Evolutionary conservation across 1,140 invertebrate species (phyloP).

Genomic region (Lepidurus packardi): DNA sequence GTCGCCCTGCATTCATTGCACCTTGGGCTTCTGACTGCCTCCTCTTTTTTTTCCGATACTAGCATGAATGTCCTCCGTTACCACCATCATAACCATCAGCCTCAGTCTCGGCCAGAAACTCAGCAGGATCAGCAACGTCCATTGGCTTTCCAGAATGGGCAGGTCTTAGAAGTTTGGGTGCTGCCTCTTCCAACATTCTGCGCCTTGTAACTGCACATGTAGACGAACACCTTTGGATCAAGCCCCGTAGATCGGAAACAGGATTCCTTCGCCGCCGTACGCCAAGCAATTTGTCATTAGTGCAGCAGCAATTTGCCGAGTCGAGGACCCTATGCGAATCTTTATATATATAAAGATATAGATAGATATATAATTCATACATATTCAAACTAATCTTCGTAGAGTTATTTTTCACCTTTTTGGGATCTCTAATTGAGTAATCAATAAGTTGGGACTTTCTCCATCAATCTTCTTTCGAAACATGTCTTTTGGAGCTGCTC

Average conservation of each 20-base stretch:
- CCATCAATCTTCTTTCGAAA: too few species aligned
- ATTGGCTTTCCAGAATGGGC: slow-evolving; percentile 13
- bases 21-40: slow-evolving; percentile 10
- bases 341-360: too few species aligned
- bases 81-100: not conserved
- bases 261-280: not conserved
- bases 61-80: not conserved
- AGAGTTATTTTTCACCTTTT: too few species aligned
- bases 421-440: too few species aligned
- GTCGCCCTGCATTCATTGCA: not conserved
- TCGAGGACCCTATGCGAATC: too few species aligned
- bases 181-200: slow-evolving; percentile 5
- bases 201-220: not conserved
- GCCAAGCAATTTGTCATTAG: not conserved
- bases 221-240: not conserved
- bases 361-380: too few species aligned
- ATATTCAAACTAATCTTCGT: too few species aligned
- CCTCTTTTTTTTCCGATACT: not conserved
- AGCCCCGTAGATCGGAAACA: not conserved
- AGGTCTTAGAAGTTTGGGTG: slow-evolving; percentile 4
- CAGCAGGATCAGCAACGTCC: slow-evolving; percentile 4
- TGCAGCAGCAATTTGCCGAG: not conserved
- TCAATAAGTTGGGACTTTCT: too few species aligned
- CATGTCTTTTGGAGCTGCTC: too few species aligned
- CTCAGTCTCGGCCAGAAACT: not conserved